Conservation (phyloP, 2,888 invertebrate species). For the Julus scanicus region DNA sequence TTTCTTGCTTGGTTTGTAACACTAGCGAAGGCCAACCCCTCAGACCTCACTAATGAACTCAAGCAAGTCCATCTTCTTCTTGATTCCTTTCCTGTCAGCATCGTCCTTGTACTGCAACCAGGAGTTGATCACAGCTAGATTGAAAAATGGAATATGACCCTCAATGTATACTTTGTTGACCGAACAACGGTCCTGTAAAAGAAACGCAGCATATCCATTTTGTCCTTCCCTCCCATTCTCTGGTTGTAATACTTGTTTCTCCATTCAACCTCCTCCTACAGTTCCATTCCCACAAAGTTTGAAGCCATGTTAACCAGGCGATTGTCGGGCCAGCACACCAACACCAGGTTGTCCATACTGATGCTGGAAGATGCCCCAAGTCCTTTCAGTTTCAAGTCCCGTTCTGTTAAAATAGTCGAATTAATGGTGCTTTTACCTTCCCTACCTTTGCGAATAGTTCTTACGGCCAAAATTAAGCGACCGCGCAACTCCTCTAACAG, state of each 20-base stretch:
- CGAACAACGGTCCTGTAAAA: conserved; percentile 53
- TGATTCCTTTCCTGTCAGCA: background rate
- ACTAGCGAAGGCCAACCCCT: no score
- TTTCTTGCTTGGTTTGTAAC: no score
- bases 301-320: conserved; percentile 62
- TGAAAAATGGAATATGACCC: conserved; percentile 55
- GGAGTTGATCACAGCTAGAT: background rate
- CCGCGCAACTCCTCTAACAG: no score
- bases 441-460: no score
- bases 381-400: background rate
- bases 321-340: conserved; percentile 62
- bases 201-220: background rate
- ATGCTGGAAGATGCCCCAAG: background rate
- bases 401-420: background rate
- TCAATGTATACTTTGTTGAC: conserved; percentile 59
- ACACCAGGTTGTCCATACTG: conserved; percentile 56
- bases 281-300: conserved; percentile 61
- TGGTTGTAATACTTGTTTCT: conserved; percentile 60
- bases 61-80: background rate
- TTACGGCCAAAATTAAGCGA: no score
- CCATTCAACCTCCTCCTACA: conserved; percentile 59
- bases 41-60: no score
- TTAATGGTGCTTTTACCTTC: no score
- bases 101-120: background rate
- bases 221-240: conserved; percentile 57